Evolutionary conservation across 2,888 invertebrate genomes (phyloP).

Genomic region (Ectemnius cavifrons): DNA sequence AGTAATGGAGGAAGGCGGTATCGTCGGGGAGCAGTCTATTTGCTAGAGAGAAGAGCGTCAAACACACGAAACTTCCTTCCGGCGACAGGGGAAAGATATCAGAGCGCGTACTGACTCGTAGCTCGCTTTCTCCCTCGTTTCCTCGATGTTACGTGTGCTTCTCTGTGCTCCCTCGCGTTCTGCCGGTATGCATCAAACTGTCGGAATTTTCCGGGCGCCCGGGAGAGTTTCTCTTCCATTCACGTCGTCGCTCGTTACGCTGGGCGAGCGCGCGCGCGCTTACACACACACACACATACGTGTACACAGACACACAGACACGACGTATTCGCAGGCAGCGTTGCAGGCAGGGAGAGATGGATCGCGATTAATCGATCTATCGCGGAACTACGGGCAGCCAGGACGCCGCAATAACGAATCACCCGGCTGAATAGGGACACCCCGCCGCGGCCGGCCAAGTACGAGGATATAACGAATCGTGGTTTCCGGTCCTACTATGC

Average conservation of each 20-base stretch:
- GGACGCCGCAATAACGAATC: constrained; percentile 63
- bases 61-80: constrained; percentile 32
- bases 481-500: constrained; percentile 29
- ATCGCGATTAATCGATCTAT: constrained; percentile 69
- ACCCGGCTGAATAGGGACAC: constrained; percentile 54
- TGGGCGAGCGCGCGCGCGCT: constrained; percentile 25
- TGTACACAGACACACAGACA: background rate
- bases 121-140: background rate
- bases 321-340: background rate
- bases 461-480: constrained; percentile 35
- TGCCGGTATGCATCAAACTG: constrained; percentile 47
- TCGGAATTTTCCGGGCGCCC: constrained; percentile 52
- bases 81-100: constrained; percentile 33
- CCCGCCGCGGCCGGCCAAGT: constrained; percentile 42
- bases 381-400: constrained; percentile 53
- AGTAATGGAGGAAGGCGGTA: background rate
- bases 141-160: no score
- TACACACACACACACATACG: background rate
- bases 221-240: constrained; percentile 53
- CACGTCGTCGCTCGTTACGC: constrained; percentile 47
- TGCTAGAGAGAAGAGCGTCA: constrained; percentile 21
- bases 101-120: constrained; percentile 9
- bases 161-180: constrained; percentile 10
- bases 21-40: constrained; percentile 13
- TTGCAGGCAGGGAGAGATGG: constrained; percentile 53